Base-by-base conservation (phyloP, 2,888 invertebrate species). In the Horisme vitalbata region DNA sequence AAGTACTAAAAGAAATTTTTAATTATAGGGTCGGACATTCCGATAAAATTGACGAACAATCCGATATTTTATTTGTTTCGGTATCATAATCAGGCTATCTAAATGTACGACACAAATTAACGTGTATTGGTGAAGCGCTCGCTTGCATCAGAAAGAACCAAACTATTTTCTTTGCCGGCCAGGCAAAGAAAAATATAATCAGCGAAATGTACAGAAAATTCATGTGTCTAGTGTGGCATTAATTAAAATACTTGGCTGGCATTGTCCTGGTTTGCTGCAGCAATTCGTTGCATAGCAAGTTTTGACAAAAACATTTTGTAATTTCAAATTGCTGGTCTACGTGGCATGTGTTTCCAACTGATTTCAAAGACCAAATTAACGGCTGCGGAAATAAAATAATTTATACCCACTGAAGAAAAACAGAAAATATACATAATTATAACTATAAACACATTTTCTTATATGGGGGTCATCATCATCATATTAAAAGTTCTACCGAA, bases 201-300 rank as follows among this genome's bases (percentile, higher is more conserved):
- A 69, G 70, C 63, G 61, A 73, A 75, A 73, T 74, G 69, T 63
- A 72, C 67, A 66, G 71, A 63, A 79, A 77, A 78, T 79, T 67
- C 74, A 81, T 78, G 73, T 71, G 63, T 58, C 63, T 68, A 68
- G 72, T 75, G 77, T 72, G 73, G 72, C 68, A 80, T 81, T 82
- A 77, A 84, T 83, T 83, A 84, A 85, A 83, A 83, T 81, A 76
- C 77, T 76, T 72, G 65, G 63, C 64, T 68, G 67, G 63, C 71
- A 63, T 65, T 65, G 64, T 70, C 60, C 62, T 44, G 59, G 65
- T 54, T 62, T 65, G 63, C 70, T 68, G 65, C 74, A 75, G 59
- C 55, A 52, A 51, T 52, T 55, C 52, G 50, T 44, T 57, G 69
- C 65, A 52, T 64, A 59, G 58, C 63, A 55, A 61, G 57, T 70